phyloP scores from a whole-genome alignment of 1,140 invertebrate genomes.

The Drosophila tani region DNA sequence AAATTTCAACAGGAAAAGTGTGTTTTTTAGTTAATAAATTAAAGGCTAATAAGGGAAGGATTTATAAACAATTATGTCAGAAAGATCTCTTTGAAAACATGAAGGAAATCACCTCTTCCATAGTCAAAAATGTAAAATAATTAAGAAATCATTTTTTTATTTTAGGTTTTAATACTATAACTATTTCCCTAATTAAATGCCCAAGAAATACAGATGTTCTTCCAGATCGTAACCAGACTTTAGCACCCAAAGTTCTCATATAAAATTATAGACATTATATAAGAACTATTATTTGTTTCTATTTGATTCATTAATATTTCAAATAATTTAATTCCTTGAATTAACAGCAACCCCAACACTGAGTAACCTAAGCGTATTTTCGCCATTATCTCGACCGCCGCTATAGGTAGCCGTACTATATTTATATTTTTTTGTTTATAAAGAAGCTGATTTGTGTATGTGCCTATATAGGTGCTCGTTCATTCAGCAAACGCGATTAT shows the following conservation, averaged over 20 bases:
- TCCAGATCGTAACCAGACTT: too few species aligned
- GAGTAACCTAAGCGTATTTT: neutral
- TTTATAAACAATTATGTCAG: too few species aligned
- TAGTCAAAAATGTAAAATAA: neutral
- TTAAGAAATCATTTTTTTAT: neutral
- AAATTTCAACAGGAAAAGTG: too few species aligned
- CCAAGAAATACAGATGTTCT: too few species aligned
- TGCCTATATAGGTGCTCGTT: slow-evolving; percentile 56
- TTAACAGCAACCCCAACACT: neutral
- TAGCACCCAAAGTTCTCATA: too few species aligned
- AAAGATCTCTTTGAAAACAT: too few species aligned
- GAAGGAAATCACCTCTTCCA: too few species aligned
- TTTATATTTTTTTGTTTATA: slow-evolving; percentile 41
- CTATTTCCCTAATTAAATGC: too few species aligned
- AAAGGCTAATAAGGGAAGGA: too few species aligned
- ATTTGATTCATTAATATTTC: neutral
- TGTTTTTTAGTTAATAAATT: neutral
- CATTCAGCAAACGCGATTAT: slow-evolving; percentile 70
- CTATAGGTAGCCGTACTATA: slow-evolving; percentile 29
- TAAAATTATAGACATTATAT: too few species aligned
- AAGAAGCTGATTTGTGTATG: slow-evolving; percentile 38
- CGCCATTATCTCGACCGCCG: slow-evolving; percentile 32
- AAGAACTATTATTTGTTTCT: neutral
- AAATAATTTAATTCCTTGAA: neutral
- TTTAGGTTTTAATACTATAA: neutral